Percentiles rank a stretch among this genome's conserved stretches.
phyloP scores from a whole-genome alignment of 2,888 invertebrate species.

The Gasteruption jaculator region DNA sequence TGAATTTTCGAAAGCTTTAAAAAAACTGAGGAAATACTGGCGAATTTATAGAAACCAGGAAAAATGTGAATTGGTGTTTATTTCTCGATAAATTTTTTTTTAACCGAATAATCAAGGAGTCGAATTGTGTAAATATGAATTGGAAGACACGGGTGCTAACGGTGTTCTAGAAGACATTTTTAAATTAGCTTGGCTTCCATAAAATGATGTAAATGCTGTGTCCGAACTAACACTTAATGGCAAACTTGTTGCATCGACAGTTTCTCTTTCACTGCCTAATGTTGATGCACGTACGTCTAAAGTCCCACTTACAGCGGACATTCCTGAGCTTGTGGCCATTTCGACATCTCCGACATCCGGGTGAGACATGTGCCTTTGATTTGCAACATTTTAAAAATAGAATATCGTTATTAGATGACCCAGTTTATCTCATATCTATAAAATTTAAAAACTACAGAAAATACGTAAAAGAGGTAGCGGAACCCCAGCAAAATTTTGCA shows the following conservation, averaged over 20 bases:
- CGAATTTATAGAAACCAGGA: too few relatives aligned
- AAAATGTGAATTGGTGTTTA: too few relatives aligned
- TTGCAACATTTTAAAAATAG: slow-evolving; percentile 40
- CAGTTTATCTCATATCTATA: too few relatives aligned
- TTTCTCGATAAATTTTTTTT: not conserved
- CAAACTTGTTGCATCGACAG: slow-evolving; percentile 47
- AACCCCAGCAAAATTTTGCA: too few relatives aligned
- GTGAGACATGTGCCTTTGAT: slow-evolving; percentile 47
- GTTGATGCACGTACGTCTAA: slow-evolving; percentile 53
- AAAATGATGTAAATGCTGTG: slow-evolving; percentile 57
- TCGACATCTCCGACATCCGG: slow-evolving; percentile 45
- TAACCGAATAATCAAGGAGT: not conserved
- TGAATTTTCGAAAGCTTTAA: not conserved
- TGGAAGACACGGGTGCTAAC: slow-evolving; percentile 28
- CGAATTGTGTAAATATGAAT: slow-evolving; percentile 15
- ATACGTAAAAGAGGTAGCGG: too few relatives aligned
- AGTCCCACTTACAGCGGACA: slow-evolving; percentile 46
- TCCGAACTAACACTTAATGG: slow-evolving; percentile 56
- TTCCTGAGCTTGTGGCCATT: slow-evolving; percentile 45
- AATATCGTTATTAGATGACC: too few relatives aligned
- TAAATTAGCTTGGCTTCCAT: slow-evolving; percentile 53
- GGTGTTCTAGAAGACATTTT: slow-evolving; percentile 32
- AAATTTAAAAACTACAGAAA: too few relatives aligned
- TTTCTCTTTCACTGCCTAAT: slow-evolving; percentile 48
- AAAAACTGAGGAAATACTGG: not conserved